phyloP scores from a whole-genome alignment of 2,113 vertebrate species.

The Phylloscopus trochilus region DNA sequence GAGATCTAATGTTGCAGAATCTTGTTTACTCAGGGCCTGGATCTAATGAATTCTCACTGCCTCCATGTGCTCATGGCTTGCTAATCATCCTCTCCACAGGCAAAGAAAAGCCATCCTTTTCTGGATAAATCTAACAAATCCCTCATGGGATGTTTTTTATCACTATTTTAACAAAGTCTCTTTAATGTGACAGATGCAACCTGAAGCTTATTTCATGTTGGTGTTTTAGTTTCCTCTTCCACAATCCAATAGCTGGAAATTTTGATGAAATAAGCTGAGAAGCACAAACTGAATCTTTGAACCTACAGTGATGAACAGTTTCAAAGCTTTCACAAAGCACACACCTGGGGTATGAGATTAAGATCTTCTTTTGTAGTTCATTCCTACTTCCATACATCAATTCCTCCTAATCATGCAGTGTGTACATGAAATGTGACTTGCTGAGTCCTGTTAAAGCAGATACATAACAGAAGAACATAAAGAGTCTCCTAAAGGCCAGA shows the following conservation, averaged over 20 bases:
- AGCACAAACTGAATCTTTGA: not conserved
- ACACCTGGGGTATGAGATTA: not conserved
- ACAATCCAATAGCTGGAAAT: not conserved
- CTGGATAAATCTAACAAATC: not conserved
- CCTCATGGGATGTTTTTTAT: not conserved
- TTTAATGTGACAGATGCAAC: conserved; percentile 36
- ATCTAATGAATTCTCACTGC: not conserved
- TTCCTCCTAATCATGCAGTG: not conserved
- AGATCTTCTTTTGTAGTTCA: not conserved
- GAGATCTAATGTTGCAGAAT: not conserved
- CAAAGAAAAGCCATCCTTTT: not conserved
- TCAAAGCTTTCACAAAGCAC: not conserved
- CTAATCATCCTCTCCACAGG: not conserved
- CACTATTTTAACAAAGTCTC: not conserved
- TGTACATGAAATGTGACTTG: not conserved
- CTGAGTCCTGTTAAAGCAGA: not conserved
- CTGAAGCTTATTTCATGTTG: conserved; percentile 10
- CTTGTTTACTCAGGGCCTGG: not conserved
- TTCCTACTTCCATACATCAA: not conserved
- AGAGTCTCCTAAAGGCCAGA: not conserved
- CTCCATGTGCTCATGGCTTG: not conserved
- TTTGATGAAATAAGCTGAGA: not conserved
- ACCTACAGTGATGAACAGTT: not conserved
- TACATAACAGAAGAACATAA: not conserved
- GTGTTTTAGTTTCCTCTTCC: not conserved